Percentiles rank a stretch among this genome's conserved stretches.
Conservation (phyloP, 2,888 invertebrate species). For the Tipula lateralis region DNA sequence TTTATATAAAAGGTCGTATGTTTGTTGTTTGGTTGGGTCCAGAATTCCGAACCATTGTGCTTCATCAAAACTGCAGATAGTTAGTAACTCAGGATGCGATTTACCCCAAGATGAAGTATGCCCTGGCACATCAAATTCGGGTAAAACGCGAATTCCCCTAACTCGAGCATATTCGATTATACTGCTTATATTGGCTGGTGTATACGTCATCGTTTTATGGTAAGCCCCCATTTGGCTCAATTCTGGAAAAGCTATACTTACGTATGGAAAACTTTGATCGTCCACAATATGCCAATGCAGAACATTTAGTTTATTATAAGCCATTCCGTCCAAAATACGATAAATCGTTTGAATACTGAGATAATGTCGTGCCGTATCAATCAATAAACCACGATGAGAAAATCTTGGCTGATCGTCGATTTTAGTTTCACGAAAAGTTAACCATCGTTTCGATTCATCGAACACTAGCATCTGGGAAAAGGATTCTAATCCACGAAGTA, state of each 20-base stretch:
- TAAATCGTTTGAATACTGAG: slow-evolving; percentile 64
- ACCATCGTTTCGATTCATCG: slow-evolving; percentile 39
- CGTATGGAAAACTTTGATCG: slow-evolving; percentile 87
- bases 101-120: slow-evolving; percentile 85
- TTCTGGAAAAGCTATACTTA: slow-evolving; percentile 71
- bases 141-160: slow-evolving; percentile 79
- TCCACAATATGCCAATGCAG: slow-evolving; percentile 96
- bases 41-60: slow-evolving; percentile 69
- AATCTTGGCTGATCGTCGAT: slow-evolving; percentile 78
- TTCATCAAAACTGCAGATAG: slow-evolving; percentile 59
- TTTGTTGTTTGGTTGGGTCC: slow-evolving; percentile 62
- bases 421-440: slow-evolving; percentile 46
- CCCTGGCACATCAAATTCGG: slow-evolving; percentile 88
- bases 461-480: slow-evolving; percentile 69
- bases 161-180: slow-evolving; percentile 73
- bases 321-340: slow-evolving; percentile 73
- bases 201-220: slow-evolving; percentile 59
- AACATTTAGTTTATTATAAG: slow-evolving; percentile 87
- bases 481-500: slow-evolving; percentile 78
- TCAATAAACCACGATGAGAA: slow-evolving; percentile 72
- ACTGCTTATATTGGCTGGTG: slow-evolving; percentile 56
- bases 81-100: slow-evolving; percentile 67
- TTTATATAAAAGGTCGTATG: slow-evolving; percentile 62
- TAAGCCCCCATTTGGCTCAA: slow-evolving; percentile 71
- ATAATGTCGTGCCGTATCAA: slow-evolving; percentile 87